Conservation (phyloP, 2,888 invertebrate species). For the Cyclophora albipunctata region DNA sequence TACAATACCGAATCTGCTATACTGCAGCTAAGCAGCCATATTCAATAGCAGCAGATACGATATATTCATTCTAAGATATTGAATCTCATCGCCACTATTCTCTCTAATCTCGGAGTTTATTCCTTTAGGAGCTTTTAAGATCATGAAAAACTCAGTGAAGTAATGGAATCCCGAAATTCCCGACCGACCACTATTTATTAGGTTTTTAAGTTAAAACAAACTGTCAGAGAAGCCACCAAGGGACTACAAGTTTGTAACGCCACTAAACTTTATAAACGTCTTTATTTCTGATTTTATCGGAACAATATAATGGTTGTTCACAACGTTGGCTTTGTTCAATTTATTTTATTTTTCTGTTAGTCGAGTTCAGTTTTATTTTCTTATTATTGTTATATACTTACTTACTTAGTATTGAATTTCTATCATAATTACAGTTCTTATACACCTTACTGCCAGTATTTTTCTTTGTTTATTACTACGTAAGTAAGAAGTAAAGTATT, state of each 20-base stretch:
- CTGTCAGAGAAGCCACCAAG: constrained; percentile 53
- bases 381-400: too few species aligned
- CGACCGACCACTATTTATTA: constrained; percentile 58
- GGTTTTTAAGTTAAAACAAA: constrained; percentile 57
- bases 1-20: too few species aligned
- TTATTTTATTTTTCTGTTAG: neutral
- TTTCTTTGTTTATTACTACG: too few species aligned
- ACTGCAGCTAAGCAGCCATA: too few species aligned
- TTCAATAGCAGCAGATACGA: too few species aligned
- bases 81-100: constrained; percentile 7
- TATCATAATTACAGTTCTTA: too few species aligned
- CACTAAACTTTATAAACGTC: constrained; percentile 49
- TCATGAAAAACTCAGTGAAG: constrained; percentile 41
- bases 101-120: constrained; percentile 17
- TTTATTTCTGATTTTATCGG: constrained; percentile 54
- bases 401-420: too few species aligned
- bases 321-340: constrained; percentile 13
- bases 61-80: too few species aligned
- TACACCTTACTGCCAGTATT: too few species aligned
- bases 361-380: too few species aligned
- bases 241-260: constrained; percentile 46
- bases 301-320: constrained; percentile 22
- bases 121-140: constrained; percentile 31
- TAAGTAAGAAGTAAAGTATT: too few species aligned
- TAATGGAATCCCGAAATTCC: constrained; percentile 46